Base-by-base conservation (phyloP, 92 coral and sea anemone species). In the Palythoa grandis region DNA sequence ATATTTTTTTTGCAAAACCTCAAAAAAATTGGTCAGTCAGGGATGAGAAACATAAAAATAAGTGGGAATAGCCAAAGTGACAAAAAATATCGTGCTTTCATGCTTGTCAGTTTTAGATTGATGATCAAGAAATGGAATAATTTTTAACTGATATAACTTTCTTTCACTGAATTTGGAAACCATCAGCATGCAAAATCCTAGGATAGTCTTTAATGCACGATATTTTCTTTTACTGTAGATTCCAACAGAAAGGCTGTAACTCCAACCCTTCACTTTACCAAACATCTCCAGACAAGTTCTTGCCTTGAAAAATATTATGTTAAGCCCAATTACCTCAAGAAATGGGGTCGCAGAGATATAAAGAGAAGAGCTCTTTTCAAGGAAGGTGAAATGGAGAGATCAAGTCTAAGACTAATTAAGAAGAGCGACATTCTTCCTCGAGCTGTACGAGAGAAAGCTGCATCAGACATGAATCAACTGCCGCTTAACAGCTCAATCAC, bases 401-500 rank as follows among this genome's bases (percentile, higher is more conserved):
- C 94, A n/a, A 90, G 95, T 75, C 78, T 97, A 65, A 88, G 99
- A 82, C 89, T 91, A 71, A 86, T 97, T 43, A 97, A 92, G 91
- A 97, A 95, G 83, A 95, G 96, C 86, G 99, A 97, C 78, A 97
- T 97, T 71, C 92, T 97, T 22, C 98, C 99, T 1, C 92, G 94
- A 12, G 90, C 89, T 56, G 93, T 97, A 1, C 95, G 99, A 22
- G 88, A 95, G 79, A 92, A 93, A 86, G 99, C 99, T 58, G 99
- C 97, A 14, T 84, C 92, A 12, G 95, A 97, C 52, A 86, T 97
- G 39, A 90, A 87, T 11, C 85, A 95, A 66, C 93, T 97, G 17
- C 99, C 98, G 5, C 75, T 89, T 56, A 89, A 97, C 93, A 97
- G 99, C 76, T 90, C 94, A 29, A 90, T 94, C 70, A 90, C 97